These are phyloP conservation scores for Machimus rusticus DNA, from an alignment of 2,888 invertebrate species.

Conservation along the genomic window DNA sequence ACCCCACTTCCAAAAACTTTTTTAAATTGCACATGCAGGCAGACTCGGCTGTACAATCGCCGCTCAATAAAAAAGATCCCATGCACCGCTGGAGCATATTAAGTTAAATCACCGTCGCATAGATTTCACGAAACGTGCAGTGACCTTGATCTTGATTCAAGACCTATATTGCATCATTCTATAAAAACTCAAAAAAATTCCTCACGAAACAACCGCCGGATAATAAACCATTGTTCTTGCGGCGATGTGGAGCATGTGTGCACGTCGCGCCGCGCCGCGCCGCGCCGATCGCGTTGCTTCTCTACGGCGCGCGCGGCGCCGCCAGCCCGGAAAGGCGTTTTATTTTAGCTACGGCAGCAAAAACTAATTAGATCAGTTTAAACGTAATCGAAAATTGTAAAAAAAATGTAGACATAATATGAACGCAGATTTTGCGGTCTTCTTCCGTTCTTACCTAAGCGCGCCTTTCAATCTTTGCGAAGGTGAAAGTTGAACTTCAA, in stretches of 20 bases:
- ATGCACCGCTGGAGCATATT: background rate
- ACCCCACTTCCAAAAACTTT: background rate
- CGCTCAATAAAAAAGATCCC: background rate
- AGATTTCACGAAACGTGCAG: background rate
- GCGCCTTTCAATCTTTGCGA: background rate
- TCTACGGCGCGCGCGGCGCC: background rate
- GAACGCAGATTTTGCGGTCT: background rate
- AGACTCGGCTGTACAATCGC: background rate
- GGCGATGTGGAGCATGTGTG: conserved; percentile 26
- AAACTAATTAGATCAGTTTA: conserved; percentile 33
- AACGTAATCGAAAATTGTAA: conserved; percentile 32
- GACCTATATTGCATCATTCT: conserved; percentile 41
- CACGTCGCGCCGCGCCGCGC: too few species aligned
- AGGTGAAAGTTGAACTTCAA: conserved; percentile 35
- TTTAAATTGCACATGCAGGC: background rate
- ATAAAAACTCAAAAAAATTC: conserved; percentile 20
- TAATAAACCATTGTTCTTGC: conserved; percentile 34
- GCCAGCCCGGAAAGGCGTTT: background rate
- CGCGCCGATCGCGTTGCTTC: background rate
- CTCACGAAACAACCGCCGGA: conserved; percentile 5
- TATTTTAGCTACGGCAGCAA: background rate
- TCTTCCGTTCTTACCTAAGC: background rate
- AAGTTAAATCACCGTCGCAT: background rate
- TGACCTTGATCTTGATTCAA: conserved; percentile 34
- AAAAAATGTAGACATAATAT: conserved; percentile 30